Evolutionary conservation across 2,113 vertebrate genomes (phyloP).

Genomic region (Lanius collurio): DNA sequence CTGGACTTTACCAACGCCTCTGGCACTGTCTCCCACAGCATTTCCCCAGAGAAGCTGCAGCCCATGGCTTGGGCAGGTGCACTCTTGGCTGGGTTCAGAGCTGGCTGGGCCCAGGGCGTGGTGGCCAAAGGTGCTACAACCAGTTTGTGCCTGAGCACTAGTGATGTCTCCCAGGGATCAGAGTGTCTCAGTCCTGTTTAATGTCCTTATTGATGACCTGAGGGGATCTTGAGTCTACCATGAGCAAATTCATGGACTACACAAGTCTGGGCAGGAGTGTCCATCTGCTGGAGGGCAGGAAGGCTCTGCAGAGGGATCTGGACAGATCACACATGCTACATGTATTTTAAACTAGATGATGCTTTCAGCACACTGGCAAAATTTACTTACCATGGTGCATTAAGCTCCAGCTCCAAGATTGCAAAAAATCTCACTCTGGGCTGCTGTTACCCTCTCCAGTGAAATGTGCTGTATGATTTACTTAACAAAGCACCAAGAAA

Average conservation of each 20-base stretch:
- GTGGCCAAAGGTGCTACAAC: no score
- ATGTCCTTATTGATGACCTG: background rate
- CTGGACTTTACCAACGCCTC: background rate
- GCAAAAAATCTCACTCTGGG: background rate
- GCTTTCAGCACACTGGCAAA: background rate
- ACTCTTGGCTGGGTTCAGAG: background rate
- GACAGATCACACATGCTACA: background rate
- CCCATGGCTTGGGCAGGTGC: accelerated
- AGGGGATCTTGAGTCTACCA: no score
- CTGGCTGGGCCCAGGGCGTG: background rate
- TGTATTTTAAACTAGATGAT: background rate
- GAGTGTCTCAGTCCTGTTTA: background rate
- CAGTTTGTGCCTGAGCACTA: background rate
- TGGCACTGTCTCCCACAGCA: background rate
- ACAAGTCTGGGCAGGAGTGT: background rate
- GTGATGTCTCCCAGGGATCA: background rate
- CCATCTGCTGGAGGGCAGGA: background rate
- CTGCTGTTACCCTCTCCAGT: background rate
- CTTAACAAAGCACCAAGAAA: background rate
- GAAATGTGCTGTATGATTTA: background rate
- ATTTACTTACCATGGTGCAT: background rate
- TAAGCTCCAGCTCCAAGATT: background rate
- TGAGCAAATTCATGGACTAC: background rate
- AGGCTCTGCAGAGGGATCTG: background rate
- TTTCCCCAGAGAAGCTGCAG: background rate